Evolutionary conservation across 1,140 invertebrate species (phyloP).

Genomic region (Drosophila saltans): DNA sequence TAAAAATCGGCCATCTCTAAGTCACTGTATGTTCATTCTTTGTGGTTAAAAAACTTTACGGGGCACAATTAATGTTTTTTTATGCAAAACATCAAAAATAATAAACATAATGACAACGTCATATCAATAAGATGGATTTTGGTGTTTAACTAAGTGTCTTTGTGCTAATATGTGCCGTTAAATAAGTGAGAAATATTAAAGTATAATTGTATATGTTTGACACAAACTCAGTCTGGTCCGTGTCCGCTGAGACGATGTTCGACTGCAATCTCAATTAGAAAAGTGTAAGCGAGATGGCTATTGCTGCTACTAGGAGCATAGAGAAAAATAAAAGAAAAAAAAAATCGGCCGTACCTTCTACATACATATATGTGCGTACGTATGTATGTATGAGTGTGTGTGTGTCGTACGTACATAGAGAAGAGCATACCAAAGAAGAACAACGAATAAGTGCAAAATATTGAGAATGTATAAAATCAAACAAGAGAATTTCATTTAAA

Average conservation of each 20-base stretch:
- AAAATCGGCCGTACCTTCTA: conserved; percentile 30
- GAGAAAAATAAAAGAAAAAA: conserved; percentile 49
- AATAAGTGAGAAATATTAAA: conserved; percentile 34
- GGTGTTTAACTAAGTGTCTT: conserved; percentile 14
- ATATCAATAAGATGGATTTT: conserved; percentile 12
- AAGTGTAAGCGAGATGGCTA: conserved; percentile 59
- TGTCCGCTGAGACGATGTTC: conserved; percentile 21
- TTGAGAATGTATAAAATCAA: conserved; percentile 15
- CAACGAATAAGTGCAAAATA: conserved; percentile 43
- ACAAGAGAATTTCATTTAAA: conserved; percentile 18
- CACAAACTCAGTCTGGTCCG: conserved; percentile 33
- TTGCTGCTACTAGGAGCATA: conserved; percentile 48
- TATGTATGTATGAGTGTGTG: conserved; percentile 25
- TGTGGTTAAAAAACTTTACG: conserved; percentile 56
- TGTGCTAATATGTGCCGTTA: conserved; percentile 22
- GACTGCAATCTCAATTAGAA: conserved; percentile 49
- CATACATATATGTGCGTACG: conserved; percentile 22
- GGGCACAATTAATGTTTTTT: conserved; percentile 48
- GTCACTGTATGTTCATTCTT: conserved; percentile 42
- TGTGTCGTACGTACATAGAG: conserved; percentile 33
- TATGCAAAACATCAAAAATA: conserved; percentile 44
- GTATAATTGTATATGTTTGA: conserved; percentile 34
- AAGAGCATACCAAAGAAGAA: conserved; percentile 43
- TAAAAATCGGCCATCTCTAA: conserved; percentile 7
- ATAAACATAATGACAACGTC: conserved; percentile 43